phyloP scores from a whole-genome alignment of 2,888 invertebrate genomes.

The Eupeodes luniger region DNA sequence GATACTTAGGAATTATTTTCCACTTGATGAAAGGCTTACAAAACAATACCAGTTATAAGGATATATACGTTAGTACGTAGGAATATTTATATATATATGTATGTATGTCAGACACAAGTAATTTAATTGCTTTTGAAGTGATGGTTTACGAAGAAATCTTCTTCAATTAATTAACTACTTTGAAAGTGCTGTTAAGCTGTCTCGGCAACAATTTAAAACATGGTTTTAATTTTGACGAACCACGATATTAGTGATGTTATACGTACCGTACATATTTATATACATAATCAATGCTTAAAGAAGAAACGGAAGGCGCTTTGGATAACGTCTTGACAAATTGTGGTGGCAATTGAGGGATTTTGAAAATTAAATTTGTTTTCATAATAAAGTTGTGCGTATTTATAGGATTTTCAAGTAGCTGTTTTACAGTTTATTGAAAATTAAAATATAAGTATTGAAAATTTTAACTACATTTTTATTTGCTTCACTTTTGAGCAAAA shows the following conservation, averaged over 20 bases:
- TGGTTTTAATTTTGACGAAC: slow-evolving; percentile 12
- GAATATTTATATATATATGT: too few relatives aligned
- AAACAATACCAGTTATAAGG: slow-evolving; percentile 18
- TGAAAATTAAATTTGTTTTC: too few relatives aligned
- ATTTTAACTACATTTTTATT: too few relatives aligned
- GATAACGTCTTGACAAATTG: too few relatives aligned
- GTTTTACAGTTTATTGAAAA: too few relatives aligned
- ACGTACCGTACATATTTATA: neutral
- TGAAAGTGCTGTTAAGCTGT: slow-evolving; percentile 10
- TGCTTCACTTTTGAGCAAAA: too few relatives aligned
- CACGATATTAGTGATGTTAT: neutral
- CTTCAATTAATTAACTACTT: slow-evolving; percentile 21
- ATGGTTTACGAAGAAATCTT: slow-evolving; percentile 16
- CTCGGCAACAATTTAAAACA: neutral
- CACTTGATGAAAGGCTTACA: slow-evolving; percentile 23
- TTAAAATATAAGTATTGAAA: too few relatives aligned
- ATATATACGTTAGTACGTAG: neutral
- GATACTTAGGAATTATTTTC: slow-evolving; percentile 30
- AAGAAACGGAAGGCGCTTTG: too few relatives aligned
- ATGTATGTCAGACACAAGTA: neutral
- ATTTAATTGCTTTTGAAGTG: slow-evolving; percentile 21
- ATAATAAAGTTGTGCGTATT: too few relatives aligned
- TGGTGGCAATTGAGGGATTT: too few relatives aligned
- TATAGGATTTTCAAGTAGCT: too few relatives aligned
- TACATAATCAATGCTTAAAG: too few relatives aligned